Conservation (phyloP, 2,113 vertebrate species). For the Vidua chalybeata region DNA sequence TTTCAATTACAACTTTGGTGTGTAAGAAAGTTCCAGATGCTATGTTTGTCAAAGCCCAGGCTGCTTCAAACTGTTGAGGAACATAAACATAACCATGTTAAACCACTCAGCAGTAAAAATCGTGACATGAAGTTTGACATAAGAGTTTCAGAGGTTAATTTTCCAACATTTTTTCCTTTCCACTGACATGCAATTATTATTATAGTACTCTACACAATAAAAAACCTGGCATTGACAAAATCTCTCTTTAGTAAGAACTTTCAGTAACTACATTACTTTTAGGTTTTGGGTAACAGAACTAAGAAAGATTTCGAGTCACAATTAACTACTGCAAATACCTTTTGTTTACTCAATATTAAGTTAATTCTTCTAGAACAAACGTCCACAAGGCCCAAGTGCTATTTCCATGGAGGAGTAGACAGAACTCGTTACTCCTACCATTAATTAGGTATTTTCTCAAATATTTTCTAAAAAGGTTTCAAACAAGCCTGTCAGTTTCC, state of each 20-base stretch:
- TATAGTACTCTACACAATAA: neutral
- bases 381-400: neutral
- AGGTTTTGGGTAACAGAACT: neutral
- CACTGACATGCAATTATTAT: neutral
- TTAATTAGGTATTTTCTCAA: neutral
- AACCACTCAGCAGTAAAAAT: neutral
- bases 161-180: neutral
- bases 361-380: neutral
- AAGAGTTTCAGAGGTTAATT: neutral
- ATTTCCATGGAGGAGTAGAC: neutral
- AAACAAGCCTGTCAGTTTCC: neutral
- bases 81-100: neutral
- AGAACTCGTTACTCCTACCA: neutral
- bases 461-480: neutral
- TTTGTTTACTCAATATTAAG: neutral
- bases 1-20: slow-evolving; percentile 93
- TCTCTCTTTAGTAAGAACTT: neutral
- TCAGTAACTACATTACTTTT: neutral
- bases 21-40: slow-evolving; percentile 92
- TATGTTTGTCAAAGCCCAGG: slow-evolving; percentile 93
- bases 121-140: neutral
- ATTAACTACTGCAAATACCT: neutral
- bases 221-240: neutral
- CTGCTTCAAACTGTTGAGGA: slow-evolving; percentile 84
- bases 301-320: neutral